These are phyloP conservation scores for Parnassius glacialis DNA, from an alignment of 2,888 invertebrate species.

Conservation along the genomic window DNA sequence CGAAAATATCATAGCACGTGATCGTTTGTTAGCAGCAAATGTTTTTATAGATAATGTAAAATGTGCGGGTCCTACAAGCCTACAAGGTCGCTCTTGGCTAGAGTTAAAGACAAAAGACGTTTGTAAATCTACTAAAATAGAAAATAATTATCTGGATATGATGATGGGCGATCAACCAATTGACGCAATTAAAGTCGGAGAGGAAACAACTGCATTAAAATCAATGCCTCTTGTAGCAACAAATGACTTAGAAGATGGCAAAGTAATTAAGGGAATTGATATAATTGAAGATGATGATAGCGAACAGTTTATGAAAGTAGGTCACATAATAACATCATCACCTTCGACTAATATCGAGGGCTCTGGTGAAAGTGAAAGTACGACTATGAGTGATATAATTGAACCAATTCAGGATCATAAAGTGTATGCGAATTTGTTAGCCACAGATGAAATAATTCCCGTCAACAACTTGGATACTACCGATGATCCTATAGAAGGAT, in stretches of 20 bases:
- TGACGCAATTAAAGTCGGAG: slow-evolving; percentile 59
- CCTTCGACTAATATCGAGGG: slow-evolving; percentile 57
- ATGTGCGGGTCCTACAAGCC: slow-evolving; percentile 78
- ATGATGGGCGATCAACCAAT: slow-evolving; percentile 84
- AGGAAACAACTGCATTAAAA: slow-evolving; percentile 64
- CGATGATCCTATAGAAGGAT: slow-evolving; percentile 60
- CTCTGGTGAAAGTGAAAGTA: slow-evolving; percentile 64
- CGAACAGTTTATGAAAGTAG: slow-evolving; percentile 62
- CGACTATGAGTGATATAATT: slow-evolving; percentile 65
- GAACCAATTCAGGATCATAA: slow-evolving; percentile 43
- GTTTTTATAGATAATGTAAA: slow-evolving; percentile 78
- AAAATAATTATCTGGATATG: slow-evolving; percentile 71
- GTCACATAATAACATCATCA: slow-evolving; percentile 43
- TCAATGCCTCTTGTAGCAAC: slow-evolving; percentile 58
- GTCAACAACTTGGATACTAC: slow-evolving; percentile 50
- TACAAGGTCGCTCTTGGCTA: slow-evolving; percentile 78
- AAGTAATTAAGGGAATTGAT: slow-evolving; percentile 55
- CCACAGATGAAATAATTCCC: slow-evolving; percentile 50
- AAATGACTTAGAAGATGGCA: slow-evolving; percentile 67
- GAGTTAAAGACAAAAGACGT: slow-evolving; percentile 80
- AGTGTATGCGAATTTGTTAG: slow-evolving; percentile 40
- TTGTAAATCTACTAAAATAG: slow-evolving; percentile 67
- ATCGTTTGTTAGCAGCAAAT: slow-evolving; percentile 78
- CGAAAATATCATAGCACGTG: slow-evolving; percentile 83
- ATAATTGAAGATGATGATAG: slow-evolving; percentile 65